Base-by-base conservation (phyloP, 2,888 invertebrate genomes). In the Epistrophella euchroma region DNA sequence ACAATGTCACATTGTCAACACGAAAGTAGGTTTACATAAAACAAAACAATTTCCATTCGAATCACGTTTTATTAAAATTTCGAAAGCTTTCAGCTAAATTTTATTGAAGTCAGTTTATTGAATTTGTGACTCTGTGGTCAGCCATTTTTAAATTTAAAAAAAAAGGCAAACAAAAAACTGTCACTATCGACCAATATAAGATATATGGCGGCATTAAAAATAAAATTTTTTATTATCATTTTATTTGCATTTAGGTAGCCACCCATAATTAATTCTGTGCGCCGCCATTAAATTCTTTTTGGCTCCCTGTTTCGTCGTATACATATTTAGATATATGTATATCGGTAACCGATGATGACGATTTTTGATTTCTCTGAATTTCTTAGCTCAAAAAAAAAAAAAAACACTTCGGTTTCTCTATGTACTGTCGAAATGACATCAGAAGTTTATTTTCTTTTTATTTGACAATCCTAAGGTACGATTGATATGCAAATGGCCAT, bases 181-280 rank as follows among this genome's bases (percentile, higher is more conserved):
- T 85, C 84, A 76, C 71, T 32, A 32, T 82, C 74, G 50, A 60
- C 82, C 77, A 74, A 78, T 82, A 72, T 71, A 64, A 82, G 52
- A 82, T 86, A 82, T 86, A 86, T 86, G 64, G 77, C 40, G 71
- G 40, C 52, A 77, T 50, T 56, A 55, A 56, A 71, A 43, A 43
- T 15, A 43, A 40, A 71, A 64, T 64, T 11, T 15, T 47, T 71
- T 78, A 74, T 78, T 82, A 56, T 85, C 76, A 64, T 73, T 80
- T 76, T 72, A 68, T 85, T 80, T 80, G 85, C 80, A 80, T 85
- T 76, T 62, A 82, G 82, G 86, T 86, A 86, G 86, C 82, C 82
- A 86, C 73, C 82, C 82, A 77, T 86, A 77, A 86, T 86, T 82
- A 82, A 86, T 82, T 79, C 84, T 47, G 4, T 2, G 47, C 22